Base-by-base conservation (phyloP, 2,113 vertebrate genomes). In the Platysteira castanea region DNA sequence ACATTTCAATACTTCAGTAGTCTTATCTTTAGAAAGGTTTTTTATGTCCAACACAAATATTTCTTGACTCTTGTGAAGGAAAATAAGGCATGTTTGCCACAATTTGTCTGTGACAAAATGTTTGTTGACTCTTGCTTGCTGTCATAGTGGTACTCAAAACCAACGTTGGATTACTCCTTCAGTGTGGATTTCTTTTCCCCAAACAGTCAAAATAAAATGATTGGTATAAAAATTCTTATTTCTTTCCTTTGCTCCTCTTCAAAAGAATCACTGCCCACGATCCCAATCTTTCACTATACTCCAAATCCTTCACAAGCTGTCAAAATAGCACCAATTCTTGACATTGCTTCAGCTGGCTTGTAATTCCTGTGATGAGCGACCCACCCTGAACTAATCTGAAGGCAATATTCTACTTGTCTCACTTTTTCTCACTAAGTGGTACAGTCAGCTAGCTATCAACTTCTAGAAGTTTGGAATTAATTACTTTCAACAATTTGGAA, bases 141-240 rank as follows among this genome's bases (percentile, higher is more conserved):
- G 47, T 63, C n/a, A 23, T 28, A 22, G 24, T 54, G 35, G 26
- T 64, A 59, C 35, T 89, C 35, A 49, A 73, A 91, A 73, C 67
- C 53, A 69, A 44, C 14, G 5, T 13, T 44, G 23, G 14, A 60
- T 78, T 9, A 69, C 15, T 86, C 35, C 74, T 46, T 78, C 54
- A 8, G 10, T 8, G 7, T n/a, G 10, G 7, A 14, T 17, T 4
- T 24, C 22, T 37, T 61, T 17, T 0, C 4, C 14, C 53, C 23
- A 60, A 46, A 54, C 7, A 64, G 52, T 44, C 15, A 54, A 85
- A 88, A 15, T 31, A 64, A 77, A 82, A 53, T 59, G 0, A 44
- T 53, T 15, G 16, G 5, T 78, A 35, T 60, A 54, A 86, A 69
- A 83, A 60, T 50, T 49, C 31, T 64, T 59, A 44, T 15, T 46